Conservation (phyloP, 2,113 vertebrate species). For the Aspiorhynchus laticeps region DNA sequence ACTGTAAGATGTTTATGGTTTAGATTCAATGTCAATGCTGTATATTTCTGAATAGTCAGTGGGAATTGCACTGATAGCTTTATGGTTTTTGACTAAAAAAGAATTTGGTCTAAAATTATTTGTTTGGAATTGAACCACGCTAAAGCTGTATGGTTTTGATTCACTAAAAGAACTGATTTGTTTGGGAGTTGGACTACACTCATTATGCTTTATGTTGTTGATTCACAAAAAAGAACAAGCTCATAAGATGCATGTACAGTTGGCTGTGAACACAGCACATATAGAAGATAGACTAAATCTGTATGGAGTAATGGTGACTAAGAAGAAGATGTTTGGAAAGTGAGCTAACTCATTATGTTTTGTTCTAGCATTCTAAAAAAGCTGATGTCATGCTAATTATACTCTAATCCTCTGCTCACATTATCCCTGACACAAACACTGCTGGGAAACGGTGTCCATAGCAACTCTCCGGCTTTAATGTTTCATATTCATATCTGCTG, state of each 20-base stretch:
- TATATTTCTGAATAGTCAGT: too few relatives aligned
- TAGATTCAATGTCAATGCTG: too few relatives aligned
- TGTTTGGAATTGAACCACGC: too few relatives aligned
- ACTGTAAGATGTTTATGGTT: neutral
- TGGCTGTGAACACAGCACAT: neutral
- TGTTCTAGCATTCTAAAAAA: too few relatives aligned
- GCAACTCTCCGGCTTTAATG: conserved; percentile 37
- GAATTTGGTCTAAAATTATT: too few relatives aligned
- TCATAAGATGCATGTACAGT: neutral
- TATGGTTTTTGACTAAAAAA: too few relatives aligned
- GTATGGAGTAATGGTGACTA: too few relatives aligned
- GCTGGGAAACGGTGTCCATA: conserved; percentile 27
- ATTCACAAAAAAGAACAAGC: neutral
- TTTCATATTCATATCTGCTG: conserved; percentile 23
- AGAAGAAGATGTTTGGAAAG: neutral
- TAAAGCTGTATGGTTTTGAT: neutral
- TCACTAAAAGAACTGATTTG: neutral
- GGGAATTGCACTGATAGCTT: too few relatives aligned
- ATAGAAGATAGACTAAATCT: conserved; percentile 26
- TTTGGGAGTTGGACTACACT: neutral
- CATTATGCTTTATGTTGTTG: neutral
- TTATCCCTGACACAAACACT: conserved; percentile 42
- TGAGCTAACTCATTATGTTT: too few relatives aligned
- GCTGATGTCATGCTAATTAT: conserved; percentile 54
- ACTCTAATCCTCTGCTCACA: conserved; percentile 37